Percentiles rank a stretch among this genome's conserved stretches.
phyloP scores from a whole-genome alignment of 92 coral and sea anemone species.

The Umimayanthus chanpuru region DNA sequence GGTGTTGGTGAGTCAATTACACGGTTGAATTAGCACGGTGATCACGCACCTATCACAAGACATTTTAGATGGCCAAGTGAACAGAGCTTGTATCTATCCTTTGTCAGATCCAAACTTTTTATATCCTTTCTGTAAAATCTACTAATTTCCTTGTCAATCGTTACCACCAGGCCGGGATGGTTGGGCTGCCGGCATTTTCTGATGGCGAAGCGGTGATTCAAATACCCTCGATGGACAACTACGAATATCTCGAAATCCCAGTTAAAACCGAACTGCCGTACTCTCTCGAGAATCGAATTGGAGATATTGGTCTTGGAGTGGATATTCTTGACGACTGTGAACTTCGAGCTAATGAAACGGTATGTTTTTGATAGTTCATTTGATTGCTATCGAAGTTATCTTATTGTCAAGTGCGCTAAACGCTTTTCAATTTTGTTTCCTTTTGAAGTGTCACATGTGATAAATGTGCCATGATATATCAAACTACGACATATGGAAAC shows the following conservation, averaged over 20 bases:
- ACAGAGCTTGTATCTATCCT: neutral
- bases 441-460: too few relatives aligned
- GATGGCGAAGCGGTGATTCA: constrained; percentile 36
- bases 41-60: too few relatives aligned
- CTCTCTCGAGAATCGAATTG: constrained; percentile 27
- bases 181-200: constrained; percentile 25
- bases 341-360: constrained; percentile 39
- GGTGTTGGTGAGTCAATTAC: constrained; percentile 52
- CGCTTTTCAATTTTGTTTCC: neutral
- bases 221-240: constrained; percentile 36
- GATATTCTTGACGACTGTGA: constrained; percentile 41
- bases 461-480: too few relatives aligned
- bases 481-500: too few relatives aligned
- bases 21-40: constrained; percentile 74
- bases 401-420: neutral
- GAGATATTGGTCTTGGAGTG: constrained; percentile 38
- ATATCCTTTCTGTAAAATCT: neutral
- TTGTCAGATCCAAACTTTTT: neutral
- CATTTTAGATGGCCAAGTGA: neutral
- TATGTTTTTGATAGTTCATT: neutral
- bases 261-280: constrained; percentile 35
- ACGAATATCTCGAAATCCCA: constrained; percentile 36
- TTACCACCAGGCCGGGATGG: constrained; percentile 33
- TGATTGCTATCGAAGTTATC: neutral
- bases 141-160: neutral